Base-by-base conservation (phyloP, 2,888 invertebrate species). In the Rhamphomyia laevipes region DNA sequence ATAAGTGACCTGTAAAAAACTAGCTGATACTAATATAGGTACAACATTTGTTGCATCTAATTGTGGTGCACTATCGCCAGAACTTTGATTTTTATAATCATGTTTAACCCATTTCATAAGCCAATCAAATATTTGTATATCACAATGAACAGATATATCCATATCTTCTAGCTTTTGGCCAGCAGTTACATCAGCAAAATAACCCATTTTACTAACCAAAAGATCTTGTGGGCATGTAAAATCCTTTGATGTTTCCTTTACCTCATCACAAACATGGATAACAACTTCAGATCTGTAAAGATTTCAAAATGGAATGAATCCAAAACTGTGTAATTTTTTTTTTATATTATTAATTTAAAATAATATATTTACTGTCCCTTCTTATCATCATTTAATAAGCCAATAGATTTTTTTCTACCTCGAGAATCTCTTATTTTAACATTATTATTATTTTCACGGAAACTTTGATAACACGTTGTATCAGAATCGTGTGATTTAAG, bases 111-210 rank as follows among this genome's bases (percentile, higher is more conserved):
- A 95, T 55, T 84, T 81, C 86, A 95, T 92, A 47, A 96, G 73
- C 93, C 94, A 95, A 61, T 94, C 94, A 68, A 96, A 96, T 53
- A 95, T 92, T 65, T 86, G 79, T 50, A 96, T 86, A 70, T 96
- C 95, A 65, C 95, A 96, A 65, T 95, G 95, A 1, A 96, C 95
- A 0, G 93, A 93, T 57, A 96, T 95, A 62, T 95, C 94, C 81
- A 94, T 91, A 61, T 94, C 93, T 62, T 87, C 86, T 9, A 90
- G 68, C 50, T 81, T 77, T 64, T 89, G 88, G 61, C 80, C 88
- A 15, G 83, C 81, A 0, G 88, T 88, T 4, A 91, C 87, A 62
- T 89, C 87, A 11, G 89, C 89, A 69, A 95, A 96, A 64, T 95
- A 96, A 12, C 90, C 90, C 93, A 95, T 95, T 72, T 94, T 91